These are phyloP conservation scores for Rhabdomys dilectus DNA, from an alignment of 2,113 vertebrate species.

Conservation along the genomic window DNA sequence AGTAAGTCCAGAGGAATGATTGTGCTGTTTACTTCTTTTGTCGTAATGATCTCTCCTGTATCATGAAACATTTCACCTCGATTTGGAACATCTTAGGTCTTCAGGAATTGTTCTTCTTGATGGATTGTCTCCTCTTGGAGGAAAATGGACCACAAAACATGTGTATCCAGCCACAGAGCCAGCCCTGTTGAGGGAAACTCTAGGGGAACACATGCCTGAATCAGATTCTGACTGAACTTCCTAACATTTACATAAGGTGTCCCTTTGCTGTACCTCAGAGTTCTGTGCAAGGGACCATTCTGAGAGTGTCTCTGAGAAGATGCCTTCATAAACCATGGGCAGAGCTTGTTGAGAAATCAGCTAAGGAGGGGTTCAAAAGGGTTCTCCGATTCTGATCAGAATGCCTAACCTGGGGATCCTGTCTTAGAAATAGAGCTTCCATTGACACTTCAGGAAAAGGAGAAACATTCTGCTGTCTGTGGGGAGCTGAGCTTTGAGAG, in stretches of 20 bases:
- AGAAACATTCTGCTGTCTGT: neutral
- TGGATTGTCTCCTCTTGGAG: neutral
- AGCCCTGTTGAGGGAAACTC: neutral
- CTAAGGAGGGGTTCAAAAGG: neutral
- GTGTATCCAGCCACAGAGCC: neutral
- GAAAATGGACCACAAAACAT: neutral
- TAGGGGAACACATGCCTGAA: neutral
- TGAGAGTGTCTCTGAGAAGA: neutral
- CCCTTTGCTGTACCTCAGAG: neutral
- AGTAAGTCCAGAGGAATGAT: neutral
- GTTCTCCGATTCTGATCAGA: no score
- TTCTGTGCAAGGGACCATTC: neutral
- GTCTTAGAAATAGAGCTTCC: no score
- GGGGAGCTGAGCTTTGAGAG: no score
- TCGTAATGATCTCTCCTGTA: rapidly evolving
- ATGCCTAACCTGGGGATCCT: rapidly evolving
- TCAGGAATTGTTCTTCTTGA: neutral
- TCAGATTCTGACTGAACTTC: neutral
- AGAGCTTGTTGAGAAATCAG: neutral
- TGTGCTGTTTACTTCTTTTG: neutral
- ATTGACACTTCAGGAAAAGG: neutral
- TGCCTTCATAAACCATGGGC: no score
- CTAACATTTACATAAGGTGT: no score
- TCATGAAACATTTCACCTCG: neutral
- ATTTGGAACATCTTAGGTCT: neutral